These are phyloP conservation scores for Nixonia krombeini DNA, from an alignment of 1,140 invertebrate genomes.

Conservation along the genomic window DNA sequence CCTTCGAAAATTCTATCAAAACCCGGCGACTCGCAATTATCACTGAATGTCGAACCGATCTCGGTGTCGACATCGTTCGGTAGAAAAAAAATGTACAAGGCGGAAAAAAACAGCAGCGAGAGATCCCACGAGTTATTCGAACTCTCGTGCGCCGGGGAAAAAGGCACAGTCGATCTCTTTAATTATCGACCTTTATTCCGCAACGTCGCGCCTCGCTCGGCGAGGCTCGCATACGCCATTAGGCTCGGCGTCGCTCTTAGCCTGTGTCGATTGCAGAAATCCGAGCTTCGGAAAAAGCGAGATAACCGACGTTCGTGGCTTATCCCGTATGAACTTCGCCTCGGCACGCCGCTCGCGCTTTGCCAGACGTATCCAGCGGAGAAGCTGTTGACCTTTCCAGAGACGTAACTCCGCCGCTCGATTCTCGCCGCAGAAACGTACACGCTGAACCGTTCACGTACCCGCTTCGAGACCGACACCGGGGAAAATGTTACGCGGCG, in stretches of 20 bases:
- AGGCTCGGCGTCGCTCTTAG: constrained; percentile 1
- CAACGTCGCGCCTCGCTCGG: constrained; percentile 44
- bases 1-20: background rate
- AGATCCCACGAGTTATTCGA: constrained; percentile 44
- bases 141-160: constrained; percentile 28
- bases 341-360: constrained; percentile 25
- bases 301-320: constrained; percentile 41
- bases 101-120: constrained; percentile 32
- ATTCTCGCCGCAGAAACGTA: constrained; percentile 17
- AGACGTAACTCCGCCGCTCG: constrained; percentile 43
- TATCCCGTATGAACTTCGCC: constrained; percentile 51
- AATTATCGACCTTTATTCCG: constrained; percentile 45
- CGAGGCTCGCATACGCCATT: constrained; percentile 29
- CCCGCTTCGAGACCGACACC: too few species aligned
- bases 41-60: too few species aligned
- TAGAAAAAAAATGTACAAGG: background rate
- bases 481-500: constrained; percentile 19
- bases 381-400: constrained; percentile 51
- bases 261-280: constrained; percentile 48
- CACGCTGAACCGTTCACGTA: constrained; percentile 13
- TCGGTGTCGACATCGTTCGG: background rate
- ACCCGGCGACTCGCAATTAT: too few species aligned
- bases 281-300: constrained; percentile 46
- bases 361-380: constrained; percentile 44
- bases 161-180: constrained; percentile 9